A percentile compares a stretch with the other conserved stretches of the same genome.
Evolutionary conservation across 2,113 vertebrate species (phyloP).

Genomic region (Hemiscyllium ocellatum): DNA sequence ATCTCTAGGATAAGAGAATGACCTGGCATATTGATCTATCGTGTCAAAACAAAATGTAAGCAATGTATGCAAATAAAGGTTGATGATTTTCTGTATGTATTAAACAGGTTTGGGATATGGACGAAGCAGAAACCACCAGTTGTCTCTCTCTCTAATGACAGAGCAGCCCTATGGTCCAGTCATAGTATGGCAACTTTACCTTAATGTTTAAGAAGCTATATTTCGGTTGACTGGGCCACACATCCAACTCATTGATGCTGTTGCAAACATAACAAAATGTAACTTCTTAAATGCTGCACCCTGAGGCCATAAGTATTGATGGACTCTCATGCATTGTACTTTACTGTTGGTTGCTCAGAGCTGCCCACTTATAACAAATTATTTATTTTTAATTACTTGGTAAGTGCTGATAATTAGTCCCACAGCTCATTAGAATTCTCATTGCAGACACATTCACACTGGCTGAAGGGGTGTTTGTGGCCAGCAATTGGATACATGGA

Average conservation of each 20-base stretch:
- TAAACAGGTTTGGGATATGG: too few species aligned
- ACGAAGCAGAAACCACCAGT: too few species aligned
- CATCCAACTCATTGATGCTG: not conserved
- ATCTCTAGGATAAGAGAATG: too few species aligned
- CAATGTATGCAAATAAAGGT: too few species aligned
- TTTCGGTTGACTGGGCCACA: not conserved
- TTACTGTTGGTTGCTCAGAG: not conserved
- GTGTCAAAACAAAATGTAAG: too few species aligned
- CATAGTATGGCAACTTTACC: too few species aligned
- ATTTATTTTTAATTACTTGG: not conserved
- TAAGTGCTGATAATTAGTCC: not conserved
- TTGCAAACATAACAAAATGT: not conserved
- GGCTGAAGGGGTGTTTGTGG: not conserved
- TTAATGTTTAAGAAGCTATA: too few species aligned
- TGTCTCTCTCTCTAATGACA: too few species aligned
- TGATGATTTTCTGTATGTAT: too few species aligned
- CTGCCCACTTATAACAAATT: not conserved
- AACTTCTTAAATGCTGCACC: not conserved
- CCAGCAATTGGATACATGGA: not conserved
- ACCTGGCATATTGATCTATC: too few species aligned
- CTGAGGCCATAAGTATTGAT: not conserved
- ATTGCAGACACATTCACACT: not conserved
- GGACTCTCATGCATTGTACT: not conserved
- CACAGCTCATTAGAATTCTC: not conserved
- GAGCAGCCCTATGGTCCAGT: too few species aligned